A percentile compares a stretch with the other conserved stretches of the same genome.
phyloP scores from a whole-genome alignment of 2,797 vertebrate species.

The Hydrophis major region DNA sequence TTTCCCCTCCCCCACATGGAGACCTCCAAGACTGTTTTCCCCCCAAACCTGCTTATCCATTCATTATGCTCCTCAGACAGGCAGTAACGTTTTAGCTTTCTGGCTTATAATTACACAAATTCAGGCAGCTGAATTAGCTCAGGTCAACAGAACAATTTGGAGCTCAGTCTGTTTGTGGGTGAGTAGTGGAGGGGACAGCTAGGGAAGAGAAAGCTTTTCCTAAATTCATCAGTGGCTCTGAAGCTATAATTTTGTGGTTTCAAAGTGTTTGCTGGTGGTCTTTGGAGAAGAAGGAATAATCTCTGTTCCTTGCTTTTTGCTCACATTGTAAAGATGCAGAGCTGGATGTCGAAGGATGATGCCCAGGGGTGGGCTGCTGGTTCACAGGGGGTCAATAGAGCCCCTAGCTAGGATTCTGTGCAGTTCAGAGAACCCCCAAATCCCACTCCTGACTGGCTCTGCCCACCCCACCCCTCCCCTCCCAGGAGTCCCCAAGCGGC shows the following conservation, averaged over 20 bases:
- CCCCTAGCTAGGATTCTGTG: no score
- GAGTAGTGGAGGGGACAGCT: conserved; percentile 34
- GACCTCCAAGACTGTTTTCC: conserved; percentile 28
- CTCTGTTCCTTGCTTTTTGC: conserved; percentile 24
- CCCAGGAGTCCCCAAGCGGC: no score
- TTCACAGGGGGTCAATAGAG: no score
- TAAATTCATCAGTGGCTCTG: neutral
- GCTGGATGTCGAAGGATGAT: neutral
- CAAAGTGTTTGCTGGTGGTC: conserved; percentile 43
- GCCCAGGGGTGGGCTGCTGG: no score
- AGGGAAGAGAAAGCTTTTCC: conserved; percentile 46
- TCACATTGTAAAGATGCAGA: neutral
- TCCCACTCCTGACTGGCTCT: no score
- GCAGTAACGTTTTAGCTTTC: conserved; percentile 19
- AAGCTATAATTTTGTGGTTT: conserved; percentile 53
- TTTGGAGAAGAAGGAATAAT: neutral
- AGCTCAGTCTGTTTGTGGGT: conserved; percentile 31
- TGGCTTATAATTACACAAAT: conserved; percentile 37
- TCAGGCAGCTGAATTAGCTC: conserved; percentile 17
- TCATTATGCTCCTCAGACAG: conserved; percentile 37
- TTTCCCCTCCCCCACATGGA: neutral
- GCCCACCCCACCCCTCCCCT: no score
- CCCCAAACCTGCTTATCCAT: neutral
- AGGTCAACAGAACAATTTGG: conserved; percentile 19
- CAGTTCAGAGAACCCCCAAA: no score